These are phyloP conservation scores for Potorous gilbertii DNA, from an alignment of 2,797 vertebrate species.

Conservation along the genomic window DNA sequence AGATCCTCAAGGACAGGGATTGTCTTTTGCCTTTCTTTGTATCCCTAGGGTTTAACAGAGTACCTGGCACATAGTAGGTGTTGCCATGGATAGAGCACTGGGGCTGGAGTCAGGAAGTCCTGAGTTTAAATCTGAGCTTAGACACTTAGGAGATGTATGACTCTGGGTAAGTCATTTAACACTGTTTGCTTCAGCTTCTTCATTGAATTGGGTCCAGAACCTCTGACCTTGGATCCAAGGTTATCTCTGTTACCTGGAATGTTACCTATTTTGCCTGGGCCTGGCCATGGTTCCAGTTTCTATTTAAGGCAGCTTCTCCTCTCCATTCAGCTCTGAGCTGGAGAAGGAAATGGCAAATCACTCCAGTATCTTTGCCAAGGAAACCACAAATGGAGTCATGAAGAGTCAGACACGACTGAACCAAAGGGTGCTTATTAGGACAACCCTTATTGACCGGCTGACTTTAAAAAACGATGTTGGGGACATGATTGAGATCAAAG, in stretches of 20 bases:
- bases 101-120: background rate
- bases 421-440: background rate
- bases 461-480: background rate
- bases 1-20: background rate
- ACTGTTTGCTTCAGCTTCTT: background rate
- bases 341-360: background rate
- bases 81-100: background rate
- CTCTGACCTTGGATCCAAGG: too few relatives aligned
- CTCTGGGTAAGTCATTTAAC: background rate
- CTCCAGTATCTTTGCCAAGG: background rate
- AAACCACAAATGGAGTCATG: background rate
- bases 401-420: background rate
- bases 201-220: too few relatives aligned
- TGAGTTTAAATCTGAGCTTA: background rate
- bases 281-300: too few relatives aligned
- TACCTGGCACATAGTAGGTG: background rate
- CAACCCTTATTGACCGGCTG: background rate
- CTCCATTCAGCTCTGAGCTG: too few relatives aligned
- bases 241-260: too few relatives aligned
- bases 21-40: background rate
- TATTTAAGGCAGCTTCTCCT: too few relatives aligned
- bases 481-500: background rate
- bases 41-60: background rate
- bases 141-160: background rate
- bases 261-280: too few relatives aligned